phyloP scores from a whole-genome alignment of 2,113 vertebrate species.

The Ophiodon elongatus region DNA sequence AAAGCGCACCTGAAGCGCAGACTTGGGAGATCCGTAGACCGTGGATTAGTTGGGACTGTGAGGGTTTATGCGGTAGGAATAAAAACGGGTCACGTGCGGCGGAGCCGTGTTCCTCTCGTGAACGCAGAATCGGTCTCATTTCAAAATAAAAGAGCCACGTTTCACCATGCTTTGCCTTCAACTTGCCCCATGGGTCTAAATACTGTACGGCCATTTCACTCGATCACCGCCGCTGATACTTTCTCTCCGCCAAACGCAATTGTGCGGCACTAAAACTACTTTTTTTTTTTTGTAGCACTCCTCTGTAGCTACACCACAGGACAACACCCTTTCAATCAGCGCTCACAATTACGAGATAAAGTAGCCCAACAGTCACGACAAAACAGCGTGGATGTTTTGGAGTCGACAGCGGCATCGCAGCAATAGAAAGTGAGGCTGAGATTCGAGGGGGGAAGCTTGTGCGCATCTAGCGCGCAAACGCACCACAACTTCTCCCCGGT shows the following conservation, averaged over 20 bases:
- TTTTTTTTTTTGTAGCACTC: slow-evolving; percentile 56
- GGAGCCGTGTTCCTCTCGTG: neutral
- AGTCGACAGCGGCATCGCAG: slow-evolving; percentile 9
- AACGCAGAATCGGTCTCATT: neutral
- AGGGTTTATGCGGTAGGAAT: slow-evolving; percentile 37
- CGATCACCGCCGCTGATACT: slow-evolving; percentile 37
- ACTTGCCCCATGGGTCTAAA: slow-evolving; percentile 34
- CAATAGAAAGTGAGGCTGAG: slow-evolving; percentile 69
- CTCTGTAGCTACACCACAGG: slow-evolving; percentile 6
- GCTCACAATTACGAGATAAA: slow-evolving; percentile 12
- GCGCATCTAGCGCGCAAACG: slow-evolving; percentile 73
- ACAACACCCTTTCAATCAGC: slow-evolving; percentile 6
- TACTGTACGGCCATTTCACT: slow-evolving; percentile 13
- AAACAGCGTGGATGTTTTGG: slow-evolving; percentile 1
- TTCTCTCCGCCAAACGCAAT: slow-evolving; percentile 25
- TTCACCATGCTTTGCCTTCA: slow-evolving; percentile 23
- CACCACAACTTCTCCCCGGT: slow-evolving; percentile 71
- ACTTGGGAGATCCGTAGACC: slow-evolving; percentile 41
- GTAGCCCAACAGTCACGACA: neutral
- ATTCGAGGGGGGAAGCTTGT: slow-evolving; percentile 50
- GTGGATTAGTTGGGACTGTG: slow-evolving; percentile 47
- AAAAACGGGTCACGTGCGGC: slow-evolving; percentile 1
- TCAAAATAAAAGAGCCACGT: slow-evolving; percentile 27
- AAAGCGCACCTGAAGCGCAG: slow-evolving; percentile 72
- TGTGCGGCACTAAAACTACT: slow-evolving; percentile 50